Base-by-base conservation (phyloP, 2,113 vertebrate genomes). In the Erinaceus europaeus region DNA sequence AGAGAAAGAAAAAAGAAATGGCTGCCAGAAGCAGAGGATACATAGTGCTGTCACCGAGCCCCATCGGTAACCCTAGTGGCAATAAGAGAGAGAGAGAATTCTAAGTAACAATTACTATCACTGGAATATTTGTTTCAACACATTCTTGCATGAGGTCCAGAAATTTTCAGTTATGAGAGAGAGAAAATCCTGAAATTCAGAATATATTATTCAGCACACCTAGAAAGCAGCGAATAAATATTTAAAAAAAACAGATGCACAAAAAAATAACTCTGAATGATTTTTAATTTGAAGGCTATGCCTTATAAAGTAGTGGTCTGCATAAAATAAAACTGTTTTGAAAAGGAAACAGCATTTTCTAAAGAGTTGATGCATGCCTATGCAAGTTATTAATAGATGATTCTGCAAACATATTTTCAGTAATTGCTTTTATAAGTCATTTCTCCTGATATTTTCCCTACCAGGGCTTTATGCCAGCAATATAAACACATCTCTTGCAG, bases 321-420 rank as follows among this genome's bases (percentile, higher is more conserved):
- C 27, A 65, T 18, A 87, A 38, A 90, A 62, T 52, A 42, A 67
- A 88, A 61, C 4, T 76, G 15, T 62, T 82, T 81, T 93, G 67
- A 50, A 91, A 88, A 89, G 27, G 68, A 80, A 73, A 48, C 4
- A 67, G 52, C 17, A 65, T 91, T 89, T 90, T 89, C 74, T 78
- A 72, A 86, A 86, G 81, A 57, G 15, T 32, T 73, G 62, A 74
- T 64, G 21, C 20, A 57, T 69, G 1, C 44, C 36, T 88, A 59
- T 77, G 50, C 53, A 89, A 74, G 73, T 74, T n/a, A n/a, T n/a
- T n/a, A n/a, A n/a, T 68, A 84, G 64, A 74, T 52, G 21, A 69
- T 32, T 85, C 9, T 5, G 67, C 69, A 84, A 88, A 76, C 9
- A 61, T 77, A 81, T 52, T 88, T 89, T 90, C 65, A 71, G 20